Percentiles rank a stretch among this genome's conserved stretches.
Conservation (phyloP, 2,797 vertebrate genomes). For the Myiothlypis coronata region DNA sequence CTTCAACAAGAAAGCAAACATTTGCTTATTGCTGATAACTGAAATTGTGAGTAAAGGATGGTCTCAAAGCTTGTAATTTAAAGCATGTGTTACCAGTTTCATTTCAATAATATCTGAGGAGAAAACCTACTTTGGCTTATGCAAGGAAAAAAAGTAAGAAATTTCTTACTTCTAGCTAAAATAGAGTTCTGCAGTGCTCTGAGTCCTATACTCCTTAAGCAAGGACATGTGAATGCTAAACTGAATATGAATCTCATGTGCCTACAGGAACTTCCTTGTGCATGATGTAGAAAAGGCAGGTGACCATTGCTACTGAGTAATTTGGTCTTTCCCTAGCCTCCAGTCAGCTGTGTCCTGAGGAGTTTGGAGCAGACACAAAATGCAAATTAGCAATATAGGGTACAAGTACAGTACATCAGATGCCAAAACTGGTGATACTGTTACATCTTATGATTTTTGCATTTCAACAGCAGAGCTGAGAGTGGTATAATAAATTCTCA, state of each 20-base stretch:
- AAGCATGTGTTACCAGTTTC: background rate
- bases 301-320: background rate
- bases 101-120: background rate
- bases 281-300: background rate
- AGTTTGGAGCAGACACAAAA: background rate
- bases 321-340: background rate
- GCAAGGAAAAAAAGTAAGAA: background rate
- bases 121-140: background rate
- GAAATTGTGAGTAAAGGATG: background rate
- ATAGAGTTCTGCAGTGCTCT: background rate
- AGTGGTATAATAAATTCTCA: background rate
- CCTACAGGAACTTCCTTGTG: background rate
- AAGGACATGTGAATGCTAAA: background rate
- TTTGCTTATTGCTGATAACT: background rate
- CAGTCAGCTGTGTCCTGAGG: background rate
- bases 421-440: background rate
- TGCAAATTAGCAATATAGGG: background rate
- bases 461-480: background rate
- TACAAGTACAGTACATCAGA: background rate
- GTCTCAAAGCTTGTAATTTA: background rate
- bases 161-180: background rate
- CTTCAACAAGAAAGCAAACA: background rate
- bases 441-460: background rate
- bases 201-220: background rate
- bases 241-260: background rate